Evolutionary conservation across 2,888 invertebrate genomes (phyloP), one percentile per base, ranked within the genome.

Genomic region (Buathra laborator): DNA sequence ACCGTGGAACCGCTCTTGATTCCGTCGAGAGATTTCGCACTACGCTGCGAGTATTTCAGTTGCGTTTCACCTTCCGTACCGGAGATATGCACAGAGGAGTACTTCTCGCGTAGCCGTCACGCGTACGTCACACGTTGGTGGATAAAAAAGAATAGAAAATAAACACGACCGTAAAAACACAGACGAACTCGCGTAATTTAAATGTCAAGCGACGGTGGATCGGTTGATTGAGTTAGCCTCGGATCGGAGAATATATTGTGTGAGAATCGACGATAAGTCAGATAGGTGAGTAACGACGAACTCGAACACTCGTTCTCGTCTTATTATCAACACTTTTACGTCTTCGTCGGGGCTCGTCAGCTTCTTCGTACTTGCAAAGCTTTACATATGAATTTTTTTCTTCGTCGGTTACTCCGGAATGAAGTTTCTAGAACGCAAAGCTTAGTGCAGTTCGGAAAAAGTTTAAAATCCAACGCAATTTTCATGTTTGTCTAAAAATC

Each of bases 291-390:
- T 59, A 46, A 59, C n/a, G 32, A 16, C 37, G 51, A 19, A 12
- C 12, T 19, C 19, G 19, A 53, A 24, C 51, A 14, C 43, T 67
- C 76, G 77, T 67, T 19, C 43, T 56, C 19, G 16, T 4, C 53
- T 19, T 29, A 83, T 84, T 84, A 87, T 85, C 76, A 84, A 70
- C 87, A 87, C 83, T 89, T 88, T 72, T 88, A 86, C 68, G 88
- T 85, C 88, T 88, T 89, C 89, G 51, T 72, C 37, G 19, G 53
- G 64, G 77, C 81, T 37, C 79, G 72, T 83, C 68, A 64, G 68
- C 43, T 46, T 70, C 66, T 16, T 24, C 16, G 14, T 48, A 51
- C 37, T 16, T 16, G 70, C 29, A 12, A 37, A 53, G 32, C 62
- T 29, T 29, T 64, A 53, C 29, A 32, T 37, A 37, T 37, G 16